phyloP scores from a whole-genome alignment of 2,888 invertebrate species.

The Leptopterna dolabrata region DNA sequence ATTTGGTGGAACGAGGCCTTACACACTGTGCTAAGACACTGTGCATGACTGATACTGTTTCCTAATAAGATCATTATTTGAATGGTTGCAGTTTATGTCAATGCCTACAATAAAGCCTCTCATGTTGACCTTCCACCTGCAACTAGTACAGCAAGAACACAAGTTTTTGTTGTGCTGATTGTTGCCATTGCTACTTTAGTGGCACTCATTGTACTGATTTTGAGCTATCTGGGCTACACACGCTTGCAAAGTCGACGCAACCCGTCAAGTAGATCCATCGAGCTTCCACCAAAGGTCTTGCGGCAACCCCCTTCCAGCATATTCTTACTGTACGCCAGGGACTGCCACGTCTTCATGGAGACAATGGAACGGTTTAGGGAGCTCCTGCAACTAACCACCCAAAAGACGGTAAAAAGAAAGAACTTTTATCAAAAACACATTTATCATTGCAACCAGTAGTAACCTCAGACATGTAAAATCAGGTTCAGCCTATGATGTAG shows the following conservation, averaged over 20 bases:
- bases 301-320: not conserved
- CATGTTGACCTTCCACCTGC: not conserved
- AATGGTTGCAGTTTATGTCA: not conserved
- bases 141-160: not conserved
- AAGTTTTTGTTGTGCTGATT: not conserved
- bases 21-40: too few relatives aligned
- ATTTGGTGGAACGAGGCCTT: too few relatives aligned
- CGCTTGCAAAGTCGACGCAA: not conserved
- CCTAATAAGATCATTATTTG: too few relatives aligned
- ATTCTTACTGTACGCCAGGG: constrained; percentile 24
- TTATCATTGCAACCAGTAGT: too few relatives aligned
- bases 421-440: too few relatives aligned
- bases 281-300: too few relatives aligned
- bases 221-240: not conserved
- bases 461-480: too few relatives aligned
- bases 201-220: not conserved
- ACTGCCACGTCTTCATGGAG: constrained; percentile 30
- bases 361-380: not conserved
- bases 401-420: not conserved
- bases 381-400: not conserved
- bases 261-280: too few relatives aligned
- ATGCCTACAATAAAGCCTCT: not conserved
- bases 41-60: too few relatives aligned
- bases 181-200: not conserved
- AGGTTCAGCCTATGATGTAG: too few relatives aligned